Percentiles rank a stretch among this genome's conserved stretches.
Conservation (phyloP, 2,888 invertebrate species). For the Trachelus tabidus region DNA sequence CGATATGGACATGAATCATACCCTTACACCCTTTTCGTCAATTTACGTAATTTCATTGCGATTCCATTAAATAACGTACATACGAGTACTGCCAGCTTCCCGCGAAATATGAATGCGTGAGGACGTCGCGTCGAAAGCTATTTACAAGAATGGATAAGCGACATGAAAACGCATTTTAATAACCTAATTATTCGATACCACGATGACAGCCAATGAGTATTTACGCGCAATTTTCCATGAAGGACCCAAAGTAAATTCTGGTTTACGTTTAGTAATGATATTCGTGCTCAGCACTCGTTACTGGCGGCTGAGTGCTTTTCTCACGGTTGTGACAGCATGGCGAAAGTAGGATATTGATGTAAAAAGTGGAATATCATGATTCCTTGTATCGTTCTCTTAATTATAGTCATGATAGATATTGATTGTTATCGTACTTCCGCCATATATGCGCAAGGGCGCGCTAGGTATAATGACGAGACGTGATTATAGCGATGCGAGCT, state of each 20-base stretch:
- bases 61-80: background rate
- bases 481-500: background rate
- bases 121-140: conserved; percentile 14
- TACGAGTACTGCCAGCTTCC: background rate
- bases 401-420: background rate
- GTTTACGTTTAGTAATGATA: background rate
- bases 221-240: background rate
- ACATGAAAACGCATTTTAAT: conserved; percentile 10
- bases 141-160: conserved; percentile 22
- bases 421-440: background rate
- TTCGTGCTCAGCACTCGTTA: background rate
- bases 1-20: background rate
- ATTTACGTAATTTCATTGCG: background rate
- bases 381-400: background rate
- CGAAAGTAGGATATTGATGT: background rate
- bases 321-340: background rate
- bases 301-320: background rate
- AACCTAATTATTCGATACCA: background rate
- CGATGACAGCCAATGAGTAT: background rate
- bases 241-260: background rate
- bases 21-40: background rate
- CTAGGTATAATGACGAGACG: no score
- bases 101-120: background rate
- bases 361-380: background rate
- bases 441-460: background rate